A percentile compares a stretch with the other conserved stretches of the same genome.
Evolutionary conservation across 2,797 vertebrate genomes (phyloP).

Genomic region (Kryptolebias ocellatus): DNA sequence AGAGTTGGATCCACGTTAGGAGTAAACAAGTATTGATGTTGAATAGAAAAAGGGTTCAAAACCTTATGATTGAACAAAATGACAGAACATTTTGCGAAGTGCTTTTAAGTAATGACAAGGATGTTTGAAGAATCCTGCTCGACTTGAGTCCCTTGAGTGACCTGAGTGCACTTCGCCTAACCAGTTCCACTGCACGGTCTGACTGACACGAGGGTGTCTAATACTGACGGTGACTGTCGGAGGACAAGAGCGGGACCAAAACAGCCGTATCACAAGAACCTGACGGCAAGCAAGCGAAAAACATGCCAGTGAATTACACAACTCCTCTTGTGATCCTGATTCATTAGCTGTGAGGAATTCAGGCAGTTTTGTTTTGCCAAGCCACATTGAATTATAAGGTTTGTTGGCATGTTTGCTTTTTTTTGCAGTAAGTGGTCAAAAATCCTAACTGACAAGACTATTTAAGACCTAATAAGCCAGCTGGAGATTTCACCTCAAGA

Average conservation of each 20-base stretch:
- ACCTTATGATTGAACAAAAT: neutral
- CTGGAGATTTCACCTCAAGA: neutral
- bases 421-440: neutral
- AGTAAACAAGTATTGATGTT: neutral
- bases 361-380: constrained; percentile 9
- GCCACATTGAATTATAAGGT: constrained; percentile 1
- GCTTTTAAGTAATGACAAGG: neutral
- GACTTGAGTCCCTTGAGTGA: constrained; percentile 1
- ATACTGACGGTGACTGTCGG: constrained; percentile 9
- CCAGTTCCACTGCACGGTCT: constrained; percentile 59
- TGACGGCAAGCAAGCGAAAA: neutral
- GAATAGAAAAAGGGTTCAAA: neutral
- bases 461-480: neutral
- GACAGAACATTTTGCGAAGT: neutral
- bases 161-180: constrained; percentile 14
- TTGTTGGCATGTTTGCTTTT: neutral
- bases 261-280: constrained; percentile 1
- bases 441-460: neutral
- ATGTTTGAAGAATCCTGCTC: neutral
- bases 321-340: constrained; percentile 45
- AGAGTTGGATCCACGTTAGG: neutral
- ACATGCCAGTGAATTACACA: constrained; percentile 10
- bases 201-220: constrained; percentile 15
- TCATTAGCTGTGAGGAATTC: constrained; percentile 12
- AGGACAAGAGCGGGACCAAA: constrained; percentile 21